These are phyloP conservation scores for Pedicia rivosa DNA, from an alignment of 2,888 invertebrate genomes.

Conservation along the genomic window DNA sequence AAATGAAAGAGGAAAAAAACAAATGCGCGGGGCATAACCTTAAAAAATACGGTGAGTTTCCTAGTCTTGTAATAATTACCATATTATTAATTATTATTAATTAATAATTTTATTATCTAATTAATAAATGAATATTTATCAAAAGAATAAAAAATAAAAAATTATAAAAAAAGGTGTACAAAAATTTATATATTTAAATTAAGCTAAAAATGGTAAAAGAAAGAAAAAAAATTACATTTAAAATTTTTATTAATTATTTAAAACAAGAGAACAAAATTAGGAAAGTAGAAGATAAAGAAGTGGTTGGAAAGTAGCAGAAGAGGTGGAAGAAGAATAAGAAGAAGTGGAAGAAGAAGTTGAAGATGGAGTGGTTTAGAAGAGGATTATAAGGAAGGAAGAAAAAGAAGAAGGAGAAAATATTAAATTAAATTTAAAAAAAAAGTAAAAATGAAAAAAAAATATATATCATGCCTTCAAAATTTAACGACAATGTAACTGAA, in stretches of 20 bases:
- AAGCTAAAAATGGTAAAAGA: slow-evolving; percentile 4
- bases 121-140: slow-evolving; percentile 1
- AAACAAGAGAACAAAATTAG: slow-evolving; percentile 1
- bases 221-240: slow-evolving; percentile 7
- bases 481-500: slow-evolving; percentile 31
- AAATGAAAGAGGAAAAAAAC: slow-evolving; percentile 1
- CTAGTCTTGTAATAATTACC: slow-evolving; percentile 6
- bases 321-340: slow-evolving; percentile 9
- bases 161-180: slow-evolving; percentile 6
- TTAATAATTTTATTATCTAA: slow-evolving; percentile 5
- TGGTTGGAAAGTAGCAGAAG: no score
- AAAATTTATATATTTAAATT: slow-evolving; percentile 3
- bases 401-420: slow-evolving; percentile 7
- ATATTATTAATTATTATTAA: slow-evolving; percentile 5
- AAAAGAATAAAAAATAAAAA: slow-evolving; percentile 1
- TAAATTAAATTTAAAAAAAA: slow-evolving; percentile 5
- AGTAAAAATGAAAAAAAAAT: slow-evolving; percentile 6
- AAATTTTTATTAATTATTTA: slow-evolving; percentile 3
- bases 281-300: slow-evolving; percentile 4
- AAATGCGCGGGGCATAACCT: slow-evolving; percentile 9
- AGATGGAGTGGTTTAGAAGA: no score
- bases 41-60: slow-evolving; percentile 9
- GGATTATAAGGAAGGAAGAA: slow-evolving; percentile 16
- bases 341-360: slow-evolving; percentile 14
- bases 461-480: slow-evolving; percentile 17